Evolutionary conservation across 2,797 vertebrate genomes (phyloP).

Genomic region (Arremon aurantiirostris): DNA sequence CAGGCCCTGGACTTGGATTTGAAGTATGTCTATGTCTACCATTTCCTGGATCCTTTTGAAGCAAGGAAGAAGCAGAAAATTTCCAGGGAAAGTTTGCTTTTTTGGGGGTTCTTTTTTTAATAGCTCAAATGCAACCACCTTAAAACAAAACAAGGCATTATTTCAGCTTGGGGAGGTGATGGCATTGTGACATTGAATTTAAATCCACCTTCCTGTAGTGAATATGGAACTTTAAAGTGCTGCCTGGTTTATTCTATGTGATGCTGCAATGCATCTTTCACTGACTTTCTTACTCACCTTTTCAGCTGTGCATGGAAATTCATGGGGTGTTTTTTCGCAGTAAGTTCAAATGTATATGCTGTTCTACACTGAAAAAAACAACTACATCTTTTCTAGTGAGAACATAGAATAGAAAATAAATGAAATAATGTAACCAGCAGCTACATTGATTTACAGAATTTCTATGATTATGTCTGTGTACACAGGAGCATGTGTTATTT

Average conservation of each 20-base stretch:
- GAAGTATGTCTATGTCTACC: accelerated
- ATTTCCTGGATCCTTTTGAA: neutral
- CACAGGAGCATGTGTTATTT: neutral
- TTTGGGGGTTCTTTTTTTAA: neutral
- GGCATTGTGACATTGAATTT: neutral
- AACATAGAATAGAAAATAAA: neutral
- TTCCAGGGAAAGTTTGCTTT: neutral
- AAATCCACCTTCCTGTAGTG: neutral
- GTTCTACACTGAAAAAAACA: neutral
- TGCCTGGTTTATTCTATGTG: neutral
- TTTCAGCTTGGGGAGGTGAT: neutral
- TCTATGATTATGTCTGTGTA: neutral
- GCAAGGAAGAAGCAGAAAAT: neutral
- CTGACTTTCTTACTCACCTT: neutral
- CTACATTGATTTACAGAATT: neutral
- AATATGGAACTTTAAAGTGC: neutral
- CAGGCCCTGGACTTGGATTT: neutral
- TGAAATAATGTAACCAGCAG: neutral
- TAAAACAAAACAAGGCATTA: neutral
- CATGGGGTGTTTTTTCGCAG: neutral
- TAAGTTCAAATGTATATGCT: neutral
- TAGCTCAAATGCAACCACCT: neutral
- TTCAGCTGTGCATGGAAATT: neutral
- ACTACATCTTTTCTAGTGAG: neutral
- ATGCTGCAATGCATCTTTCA: neutral